Evolutionary conservation across 2,797 vertebrate genomes (phyloP), one percentile per base, ranked within the genome.

Genomic region (Molossus alvarezi): DNA sequence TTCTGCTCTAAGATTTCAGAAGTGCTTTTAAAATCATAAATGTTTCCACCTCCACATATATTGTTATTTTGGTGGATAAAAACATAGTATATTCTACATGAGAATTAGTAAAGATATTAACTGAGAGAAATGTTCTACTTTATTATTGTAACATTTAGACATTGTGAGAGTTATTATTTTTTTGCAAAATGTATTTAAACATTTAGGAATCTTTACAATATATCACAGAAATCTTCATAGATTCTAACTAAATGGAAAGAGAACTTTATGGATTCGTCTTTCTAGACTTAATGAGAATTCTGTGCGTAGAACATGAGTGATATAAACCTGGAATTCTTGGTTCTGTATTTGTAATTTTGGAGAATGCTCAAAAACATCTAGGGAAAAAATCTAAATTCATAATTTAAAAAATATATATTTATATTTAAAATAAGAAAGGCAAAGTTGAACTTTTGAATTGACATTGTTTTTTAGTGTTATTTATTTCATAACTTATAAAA

Each of bases 401-500:
- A 90, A 88, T 88, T 96, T 86, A 20, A 94, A 95, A 95, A 33
- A n/a, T 45, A 62, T 13, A 96, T 98, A 95, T 98, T 98, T 98
- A 97, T 98, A 98, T 98, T 98, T 97, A 98, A 97, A 96, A 84
- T 76, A 95, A 76, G 88, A 82, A 93, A 97, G 95, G 96, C 55
- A 98, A 95, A 98, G 95, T 94, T 97, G 64, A 96, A 82, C 88
- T 96, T 94, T 96, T 58, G 97, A 96, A 83, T 93, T 57, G 51
- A 95, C 90, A 94, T 98, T 98, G 97, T 98, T 98, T 98, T 98
- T 98, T 88, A 97, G 94, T 97, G 93, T 98, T 98, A 98, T 98
- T 98, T 98, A 98, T 99, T 98, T 91, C 45, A 65, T 98, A 98
- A 98, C 96, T 98, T 98, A 98, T 98, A 85, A 98, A 97, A 98